phyloP scores from a whole-genome alignment of 2,888 invertebrate species.

The Melieria crassipennis region DNA sequence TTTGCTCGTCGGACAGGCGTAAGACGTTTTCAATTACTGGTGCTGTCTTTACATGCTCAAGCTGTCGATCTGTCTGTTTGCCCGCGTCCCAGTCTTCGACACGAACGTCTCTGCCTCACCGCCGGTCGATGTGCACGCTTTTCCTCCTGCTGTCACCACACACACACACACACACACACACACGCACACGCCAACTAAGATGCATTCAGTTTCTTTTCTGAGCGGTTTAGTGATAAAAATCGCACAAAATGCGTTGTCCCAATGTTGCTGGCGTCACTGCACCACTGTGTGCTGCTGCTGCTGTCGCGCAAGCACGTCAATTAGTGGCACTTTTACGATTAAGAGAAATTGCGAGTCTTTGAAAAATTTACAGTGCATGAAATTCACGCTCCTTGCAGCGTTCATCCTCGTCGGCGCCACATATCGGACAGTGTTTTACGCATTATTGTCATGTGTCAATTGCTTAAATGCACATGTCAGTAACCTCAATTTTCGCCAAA shows the following conservation, averaged over 20 bases:
- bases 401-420: not conserved
- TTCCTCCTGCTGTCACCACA: slow-evolving; percentile 23
- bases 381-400: slow-evolving; percentile 3
- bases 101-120: not conserved
- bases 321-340: slow-evolving; percentile 49
- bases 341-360: slow-evolving; percentile 42
- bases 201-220: not conserved
- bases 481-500: slow-evolving; percentile 2
- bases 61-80: slow-evolving; percentile 5
- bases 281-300: not conserved
- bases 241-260: too few relatives aligned
- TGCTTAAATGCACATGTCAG: slow-evolving; percentile 31
- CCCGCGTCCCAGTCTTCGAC: slow-evolving; percentile 20
- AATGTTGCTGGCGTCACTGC: not conserved
- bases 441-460: slow-evolving; percentile 19
- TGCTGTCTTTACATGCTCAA: slow-evolving; percentile 34
- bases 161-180: slow-evolving; percentile 6
- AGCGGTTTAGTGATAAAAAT: too few relatives aligned
- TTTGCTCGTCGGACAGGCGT: slow-evolving; percentile 54
- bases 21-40: slow-evolving; percentile 63
- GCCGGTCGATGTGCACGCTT: not conserved
- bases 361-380: slow-evolving; percentile 23
- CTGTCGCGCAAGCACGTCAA: slow-evolving; percentile 39
- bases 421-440: not conserved
- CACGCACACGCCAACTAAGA: not conserved